Evolutionary conservation across 2,888 invertebrate species (phyloP), one percentile per base, ranked within the genome.

Genomic region (Formica aserva): DNA sequence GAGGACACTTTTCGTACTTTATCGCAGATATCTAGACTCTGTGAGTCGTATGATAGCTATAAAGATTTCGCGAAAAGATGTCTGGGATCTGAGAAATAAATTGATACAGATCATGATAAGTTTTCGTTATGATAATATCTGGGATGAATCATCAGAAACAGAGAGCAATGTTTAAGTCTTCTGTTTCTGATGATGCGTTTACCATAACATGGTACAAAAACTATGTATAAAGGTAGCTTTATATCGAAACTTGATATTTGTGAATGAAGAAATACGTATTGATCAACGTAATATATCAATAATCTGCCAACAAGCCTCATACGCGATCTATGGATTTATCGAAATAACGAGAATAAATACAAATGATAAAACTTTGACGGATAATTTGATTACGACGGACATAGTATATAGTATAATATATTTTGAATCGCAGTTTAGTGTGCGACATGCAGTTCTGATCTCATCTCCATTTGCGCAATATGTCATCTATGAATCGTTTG

Each of bases 351-450:
- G 8, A 62, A 13, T 74, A 60, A 38, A 38, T 38, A 29, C 48
- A 15, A 69, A 15, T 55, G 22, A 26, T 38, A 38, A 72, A 55
- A 3, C 18, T 57, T 55, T 48, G 18, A 48, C 6, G 48, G 18
- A 3, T 2, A 4, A 62, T 63, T 60, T 72, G 26, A 57, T 38
- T 60, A 18, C 15, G 55, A 8, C 8, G 5, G 11, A 45, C 15
- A 45, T 4, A 29, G 18, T 74, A 13, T 15, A 29, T 26, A 38
- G 8, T 1, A 48, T 15, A 22, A 13, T 18, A 41, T 15, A 11
- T 18, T 60, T 74, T 11, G 26, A 74, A 80, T 71, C 32, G 22
- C 3, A 13, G 18, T 32, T 48, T 80, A 60, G 22, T 57, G 22
- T 32, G 72, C 2, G 29, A n/a, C 5, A 4, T 26, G 35, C 41